Percentiles rank a stretch among this genome's conserved stretches.
These are phyloP conservation scores for Falco cherrug DNA, from an alignment of 2,797 vertebrate genomes.

Conservation along the genomic window DNA sequence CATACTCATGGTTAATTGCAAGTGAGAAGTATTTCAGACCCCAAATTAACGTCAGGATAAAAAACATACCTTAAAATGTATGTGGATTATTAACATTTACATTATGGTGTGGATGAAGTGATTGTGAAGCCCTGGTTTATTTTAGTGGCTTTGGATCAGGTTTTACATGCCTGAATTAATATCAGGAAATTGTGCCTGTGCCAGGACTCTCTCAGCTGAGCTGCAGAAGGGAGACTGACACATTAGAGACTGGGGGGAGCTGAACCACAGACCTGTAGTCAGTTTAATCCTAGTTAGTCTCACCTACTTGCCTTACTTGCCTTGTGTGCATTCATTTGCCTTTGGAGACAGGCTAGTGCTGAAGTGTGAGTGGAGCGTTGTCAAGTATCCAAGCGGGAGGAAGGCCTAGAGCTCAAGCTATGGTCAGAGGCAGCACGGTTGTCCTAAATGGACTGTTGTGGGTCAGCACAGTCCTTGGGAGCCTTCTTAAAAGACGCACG, in stretches of 20 bases:
- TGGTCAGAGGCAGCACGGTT: background rate
- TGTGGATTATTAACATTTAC: background rate
- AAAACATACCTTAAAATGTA: background rate
- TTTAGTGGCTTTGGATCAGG: background rate
- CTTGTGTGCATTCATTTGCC: slow-evolving; percentile 58
- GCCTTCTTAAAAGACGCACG: rapidly evolving
- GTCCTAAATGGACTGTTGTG: background rate
- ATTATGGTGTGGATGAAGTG: background rate
- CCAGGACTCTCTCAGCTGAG: slow-evolving; percentile 59
- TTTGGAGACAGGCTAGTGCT: slow-evolving; percentile 25
- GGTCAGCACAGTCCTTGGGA: background rate
- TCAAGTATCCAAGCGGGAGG: background rate
- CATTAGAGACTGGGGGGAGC: slow-evolving; percentile 60
- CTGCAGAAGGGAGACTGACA: slow-evolving; percentile 61
- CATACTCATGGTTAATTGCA: background rate
- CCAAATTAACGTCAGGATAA: background rate
- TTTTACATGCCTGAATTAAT: slow-evolving; percentile 5
- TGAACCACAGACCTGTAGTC: slow-evolving; percentile 66
- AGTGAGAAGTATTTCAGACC: background rate
- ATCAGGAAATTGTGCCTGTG: slow-evolving; percentile 20
- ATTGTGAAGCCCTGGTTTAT: background rate
- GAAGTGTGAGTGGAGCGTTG: background rate
- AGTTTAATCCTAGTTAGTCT: slow-evolving; percentile 61
- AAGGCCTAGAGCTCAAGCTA: background rate
- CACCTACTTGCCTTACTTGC: slow-evolving; percentile 55